phyloP scores from a whole-genome alignment of 2,113 vertebrate genomes.

The Trichechus manatus region DNA sequence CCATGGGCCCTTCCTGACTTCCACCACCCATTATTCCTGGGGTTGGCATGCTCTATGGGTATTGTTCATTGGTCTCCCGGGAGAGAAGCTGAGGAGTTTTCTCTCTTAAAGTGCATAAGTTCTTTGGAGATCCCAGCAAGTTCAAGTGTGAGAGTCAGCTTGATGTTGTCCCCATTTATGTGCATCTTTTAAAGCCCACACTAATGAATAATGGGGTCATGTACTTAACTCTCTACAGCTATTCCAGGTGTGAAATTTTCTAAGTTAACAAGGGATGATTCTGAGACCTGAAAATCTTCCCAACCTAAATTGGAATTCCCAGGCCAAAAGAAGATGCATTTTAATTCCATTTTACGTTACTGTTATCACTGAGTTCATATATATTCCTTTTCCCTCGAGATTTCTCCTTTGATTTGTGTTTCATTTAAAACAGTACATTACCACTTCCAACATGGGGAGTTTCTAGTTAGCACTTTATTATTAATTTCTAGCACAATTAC shows the following conservation, averaged over 20 bases:
- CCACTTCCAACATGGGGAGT: background rate
- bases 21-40: too few species aligned
- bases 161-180: fast-evolving
- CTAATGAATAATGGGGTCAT: too few species aligned
- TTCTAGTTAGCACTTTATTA: background rate
- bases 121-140: too few species aligned
- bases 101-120: too few species aligned
- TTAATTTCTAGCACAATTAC: too few species aligned
- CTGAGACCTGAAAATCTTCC: background rate
- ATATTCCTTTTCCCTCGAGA: too few species aligned
- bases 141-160: background rate
- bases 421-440: too few species aligned
- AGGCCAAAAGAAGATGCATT: background rate
- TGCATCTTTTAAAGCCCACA: background rate
- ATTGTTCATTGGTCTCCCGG: too few species aligned
- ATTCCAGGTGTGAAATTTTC: background rate
- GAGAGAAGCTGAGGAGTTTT: too few species aligned
- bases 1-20: too few species aligned
- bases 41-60: too few species aligned
- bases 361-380: background rate
- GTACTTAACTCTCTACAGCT: background rate
- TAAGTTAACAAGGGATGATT: background rate
- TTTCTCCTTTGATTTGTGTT: too few species aligned
- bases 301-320: background rate
- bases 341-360: background rate